phyloP scores from a whole-genome alignment of 2,797 vertebrate genomes.

The Hydrolagus colliei region DNA sequence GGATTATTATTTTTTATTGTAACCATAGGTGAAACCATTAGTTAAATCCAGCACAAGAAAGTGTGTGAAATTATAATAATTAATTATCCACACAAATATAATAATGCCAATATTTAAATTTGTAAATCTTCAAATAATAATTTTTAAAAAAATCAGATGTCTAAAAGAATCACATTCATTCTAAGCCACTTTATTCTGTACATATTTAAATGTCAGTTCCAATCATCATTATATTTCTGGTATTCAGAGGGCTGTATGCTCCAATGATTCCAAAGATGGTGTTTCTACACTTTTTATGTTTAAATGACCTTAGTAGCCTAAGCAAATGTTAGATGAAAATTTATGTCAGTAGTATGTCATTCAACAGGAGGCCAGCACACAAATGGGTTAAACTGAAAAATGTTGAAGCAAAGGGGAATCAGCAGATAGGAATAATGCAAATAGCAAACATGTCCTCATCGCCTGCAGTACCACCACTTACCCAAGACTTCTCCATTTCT shows the following conservation, averaged over 20 bases:
- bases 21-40: too few relatives aligned
- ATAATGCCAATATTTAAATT: not conserved
- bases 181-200: not conserved
- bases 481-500: slow-evolving; percentile 99
- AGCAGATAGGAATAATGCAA: slow-evolving; percentile 53
- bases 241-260: not conserved
- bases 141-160: not conserved
- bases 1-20: too few relatives aligned
- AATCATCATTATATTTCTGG: not conserved
- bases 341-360: slow-evolving; percentile 44
- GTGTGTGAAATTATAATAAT: not conserved
- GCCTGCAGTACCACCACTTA: slow-evolving; percentile 72
- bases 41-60: too few relatives aligned
- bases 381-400: slow-evolving; percentile 29
- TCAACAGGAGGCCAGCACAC: slow-evolving; percentile 39
- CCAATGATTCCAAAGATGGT: not conserved
- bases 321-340: slow-evolving; percentile 42
- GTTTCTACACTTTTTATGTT: slow-evolving; percentile 28
- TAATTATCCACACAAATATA: not conserved
- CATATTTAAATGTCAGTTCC: not conserved
- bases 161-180: too few relatives aligned
- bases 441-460: slow-evolving; percentile 49
- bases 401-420: slow-evolving; percentile 45
- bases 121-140: not conserved
- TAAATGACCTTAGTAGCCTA: slow-evolving; percentile 45